Conservation (phyloP, 2,113 vertebrate species). For the Pseudopipra pipra region DNA sequence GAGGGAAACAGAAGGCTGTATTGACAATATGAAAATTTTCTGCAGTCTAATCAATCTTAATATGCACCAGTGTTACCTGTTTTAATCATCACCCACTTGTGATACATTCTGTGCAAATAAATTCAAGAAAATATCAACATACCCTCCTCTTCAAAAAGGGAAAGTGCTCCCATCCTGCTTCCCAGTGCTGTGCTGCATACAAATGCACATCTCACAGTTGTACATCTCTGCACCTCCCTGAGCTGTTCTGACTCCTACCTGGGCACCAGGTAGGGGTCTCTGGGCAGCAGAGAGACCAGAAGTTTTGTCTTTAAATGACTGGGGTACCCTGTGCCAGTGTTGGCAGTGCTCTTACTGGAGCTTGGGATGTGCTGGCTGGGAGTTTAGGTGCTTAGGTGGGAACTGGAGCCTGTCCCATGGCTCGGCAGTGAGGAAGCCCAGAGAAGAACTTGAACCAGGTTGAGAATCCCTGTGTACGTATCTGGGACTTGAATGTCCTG, state of each 20-base stretch:
- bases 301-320: not conserved
- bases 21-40: not conserved
- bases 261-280: not conserved
- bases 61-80: not conserved
- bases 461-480: not conserved
- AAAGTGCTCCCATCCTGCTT: not conserved
- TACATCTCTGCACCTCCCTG: not conserved
- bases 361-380: not conserved
- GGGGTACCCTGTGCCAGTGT: not conserved
- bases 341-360: not conserved
- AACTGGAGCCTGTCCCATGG: not conserved
- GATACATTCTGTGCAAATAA: not conserved
- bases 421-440: not conserved
- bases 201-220: fast-evolving
- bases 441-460: not conserved
- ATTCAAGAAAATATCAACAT: constrained; percentile 18
- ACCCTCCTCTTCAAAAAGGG: not conserved
- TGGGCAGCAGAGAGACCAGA: not conserved
- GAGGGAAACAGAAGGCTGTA: not conserved
- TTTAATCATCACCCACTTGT: constrained; percentile 29
- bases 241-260: not conserved
- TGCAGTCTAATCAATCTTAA: not conserved
- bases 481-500: not conserved
- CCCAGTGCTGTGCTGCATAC: fast-evolving
- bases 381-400: not conserved